A percentile compares a stretch with the other conserved stretches of the same genome.
These are phyloP conservation scores for Conchocele bisecta DNA, from an alignment of 2,888 invertebrate species.

Conservation along the genomic window DNA sequence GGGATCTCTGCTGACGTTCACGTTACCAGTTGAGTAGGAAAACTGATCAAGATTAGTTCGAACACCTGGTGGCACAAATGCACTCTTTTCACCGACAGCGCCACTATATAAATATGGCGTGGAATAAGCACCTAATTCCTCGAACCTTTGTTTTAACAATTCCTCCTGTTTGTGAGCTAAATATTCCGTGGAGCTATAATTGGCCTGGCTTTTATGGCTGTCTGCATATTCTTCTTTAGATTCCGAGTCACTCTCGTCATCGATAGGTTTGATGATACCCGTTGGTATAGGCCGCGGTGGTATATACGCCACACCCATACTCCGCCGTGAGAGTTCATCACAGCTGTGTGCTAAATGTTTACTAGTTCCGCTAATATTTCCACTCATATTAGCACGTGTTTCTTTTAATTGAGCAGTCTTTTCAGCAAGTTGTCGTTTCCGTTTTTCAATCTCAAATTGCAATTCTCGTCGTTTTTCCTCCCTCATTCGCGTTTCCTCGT, in stretches of 20 bases:
- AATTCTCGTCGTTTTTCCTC: conserved; percentile 86
- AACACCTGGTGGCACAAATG: conserved; percentile 49
- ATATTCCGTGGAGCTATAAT: conserved; percentile 80
- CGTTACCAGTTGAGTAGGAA: conserved; percentile 61
- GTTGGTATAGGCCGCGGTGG: conserved; percentile 69
- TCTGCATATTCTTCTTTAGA: conserved; percentile 58
- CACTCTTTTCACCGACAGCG: conserved; percentile 59
- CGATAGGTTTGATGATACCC: conserved; percentile 81
- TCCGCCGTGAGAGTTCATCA: conserved; percentile 73
- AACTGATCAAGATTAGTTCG: conserved; percentile 58
- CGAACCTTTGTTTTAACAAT: conserved; percentile 63
- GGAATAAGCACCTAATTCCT: conserved; percentile 67
- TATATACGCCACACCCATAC: conserved; percentile 45
- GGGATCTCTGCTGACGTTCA: conserved; percentile 56
- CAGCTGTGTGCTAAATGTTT: conserved; percentile 76
- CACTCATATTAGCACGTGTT: conserved; percentile 72
- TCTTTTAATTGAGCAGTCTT: conserved; percentile 83
- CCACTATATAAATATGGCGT: conserved; percentile 61
- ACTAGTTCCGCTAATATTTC: conserved; percentile 75
- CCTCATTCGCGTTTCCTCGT: conserved; percentile 84
- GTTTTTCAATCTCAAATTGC: conserved; percentile 86
- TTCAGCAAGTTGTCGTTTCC: conserved; percentile 85
- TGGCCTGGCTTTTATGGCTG: conserved; percentile 53
- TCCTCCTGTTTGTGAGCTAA: conserved; percentile 81
- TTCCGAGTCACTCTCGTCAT: conserved; percentile 71